Evolutionary conservation across 2,888 invertebrate species (phyloP).

Genomic region (Hirtodrosophila histrioides): DNA sequence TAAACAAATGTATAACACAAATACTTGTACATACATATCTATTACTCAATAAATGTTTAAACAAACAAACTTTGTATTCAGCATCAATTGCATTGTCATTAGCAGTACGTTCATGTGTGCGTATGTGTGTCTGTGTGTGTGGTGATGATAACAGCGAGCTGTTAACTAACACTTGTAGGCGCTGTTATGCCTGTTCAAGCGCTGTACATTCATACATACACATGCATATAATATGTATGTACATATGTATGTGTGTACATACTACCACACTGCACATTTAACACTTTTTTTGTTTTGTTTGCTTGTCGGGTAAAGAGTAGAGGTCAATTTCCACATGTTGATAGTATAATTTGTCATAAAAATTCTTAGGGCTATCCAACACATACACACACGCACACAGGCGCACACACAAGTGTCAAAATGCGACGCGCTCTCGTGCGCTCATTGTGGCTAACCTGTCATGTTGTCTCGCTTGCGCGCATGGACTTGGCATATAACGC

Average conservation of each 20-base stretch:
- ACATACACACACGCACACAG: constrained; percentile 10
- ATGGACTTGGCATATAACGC: constrained; percentile 40
- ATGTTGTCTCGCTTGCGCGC: constrained; percentile 65
- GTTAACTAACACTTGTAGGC: constrained; percentile 9
- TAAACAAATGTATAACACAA: constrained; percentile 6
- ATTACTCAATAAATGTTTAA: not conserved
- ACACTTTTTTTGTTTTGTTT: constrained; percentile 19
- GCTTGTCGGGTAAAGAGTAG: constrained; percentile 6
- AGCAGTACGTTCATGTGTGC: not conserved
- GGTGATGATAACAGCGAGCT: constrained; percentile 13
- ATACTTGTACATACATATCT: constrained; percentile 8
- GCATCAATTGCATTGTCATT: not conserved
- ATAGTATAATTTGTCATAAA: constrained; percentile 26
- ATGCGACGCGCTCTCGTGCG: constrained; percentile 32
- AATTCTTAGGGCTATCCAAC: constrained; percentile 16
- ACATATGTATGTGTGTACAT: no score
- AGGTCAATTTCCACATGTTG: constrained; percentile 4
- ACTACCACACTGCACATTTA: not conserved
- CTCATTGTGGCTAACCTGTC: constrained; percentile 26
- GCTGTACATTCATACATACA: not conserved
- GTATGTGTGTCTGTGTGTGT: constrained; percentile 3
- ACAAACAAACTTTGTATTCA: constrained; percentile 2
- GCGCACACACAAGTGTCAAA: constrained; percentile 14
- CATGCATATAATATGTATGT: not conserved
- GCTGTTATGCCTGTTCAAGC: not conserved